Evolutionary conservation across 2,113 vertebrate species (phyloP).

Genomic region (Oreotragus oreotragus): DNA sequence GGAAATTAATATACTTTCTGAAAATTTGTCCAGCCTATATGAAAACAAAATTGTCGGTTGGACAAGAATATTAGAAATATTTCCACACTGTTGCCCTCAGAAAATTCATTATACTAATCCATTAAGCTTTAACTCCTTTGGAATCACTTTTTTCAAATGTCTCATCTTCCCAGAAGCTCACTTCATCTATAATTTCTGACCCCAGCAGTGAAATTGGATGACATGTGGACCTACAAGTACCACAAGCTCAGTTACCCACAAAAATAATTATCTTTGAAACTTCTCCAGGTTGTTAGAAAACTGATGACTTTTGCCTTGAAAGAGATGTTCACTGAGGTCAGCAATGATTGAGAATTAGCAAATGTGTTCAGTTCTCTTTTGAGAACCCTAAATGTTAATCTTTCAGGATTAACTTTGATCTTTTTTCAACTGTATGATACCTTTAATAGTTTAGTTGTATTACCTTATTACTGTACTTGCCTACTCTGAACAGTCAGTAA

Average conservation of each 20-base stretch:
- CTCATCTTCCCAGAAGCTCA: neutral
- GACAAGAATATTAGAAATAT: neutral
- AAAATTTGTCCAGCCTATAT: neutral
- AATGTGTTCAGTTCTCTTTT: neutral
- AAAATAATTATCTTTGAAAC: slow-evolving; percentile 41
- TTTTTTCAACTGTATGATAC: neutral
- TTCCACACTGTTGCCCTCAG: neutral
- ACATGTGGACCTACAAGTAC: neutral
- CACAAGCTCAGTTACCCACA: neutral
- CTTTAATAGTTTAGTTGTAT: neutral
- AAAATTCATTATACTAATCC: slow-evolving; percentile 42
- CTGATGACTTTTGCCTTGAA: neutral
- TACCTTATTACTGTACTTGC: neutral
- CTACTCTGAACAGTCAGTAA: neutral
- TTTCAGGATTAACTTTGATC: neutral
- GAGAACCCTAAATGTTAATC: neutral
- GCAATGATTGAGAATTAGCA: neutral
- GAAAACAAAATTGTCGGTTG: neutral
- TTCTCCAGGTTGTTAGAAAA: neutral
- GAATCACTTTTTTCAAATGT: slow-evolving; percentile 38
- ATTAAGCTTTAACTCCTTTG: neutral
- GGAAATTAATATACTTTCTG: neutral
- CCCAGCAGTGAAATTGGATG: neutral
- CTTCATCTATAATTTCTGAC: neutral
- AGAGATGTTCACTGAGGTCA: neutral